Conservation (phyloP, 2,113 vertebrate genomes). For the Aptenodytes forsteri region DNA sequence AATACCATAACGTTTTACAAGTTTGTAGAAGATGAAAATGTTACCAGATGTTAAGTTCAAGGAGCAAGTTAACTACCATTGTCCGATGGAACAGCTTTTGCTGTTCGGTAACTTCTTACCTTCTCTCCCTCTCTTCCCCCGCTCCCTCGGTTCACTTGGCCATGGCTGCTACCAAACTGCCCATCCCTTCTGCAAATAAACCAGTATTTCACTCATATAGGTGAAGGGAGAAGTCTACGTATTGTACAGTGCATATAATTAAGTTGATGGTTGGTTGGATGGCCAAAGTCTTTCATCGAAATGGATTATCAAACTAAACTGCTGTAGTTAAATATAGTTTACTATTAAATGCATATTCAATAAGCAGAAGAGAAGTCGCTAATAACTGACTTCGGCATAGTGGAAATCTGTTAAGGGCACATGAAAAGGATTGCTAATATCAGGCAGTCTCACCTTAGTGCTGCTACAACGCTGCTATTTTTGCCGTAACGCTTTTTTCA, state of each 20-base stretch:
- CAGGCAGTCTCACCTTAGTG: neutral
- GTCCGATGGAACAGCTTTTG: slow-evolving; percentile 39
- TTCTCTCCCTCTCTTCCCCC: neutral
- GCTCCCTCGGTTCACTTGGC: neutral
- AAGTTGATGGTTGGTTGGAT: neutral
- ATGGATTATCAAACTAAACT: neutral
- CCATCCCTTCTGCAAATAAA: neutral
- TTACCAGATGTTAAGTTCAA: slow-evolving; percentile 76
- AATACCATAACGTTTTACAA: slow-evolving; percentile 72
- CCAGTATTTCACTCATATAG: neutral
- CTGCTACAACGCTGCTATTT: slow-evolving; percentile 43
- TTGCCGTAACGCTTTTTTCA: neutral
- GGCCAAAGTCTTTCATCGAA: neutral
- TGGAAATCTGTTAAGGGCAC: neutral
- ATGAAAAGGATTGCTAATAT: neutral
- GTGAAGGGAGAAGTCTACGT: neutral
- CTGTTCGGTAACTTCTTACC: neutral
- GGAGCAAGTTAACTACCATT: slow-evolving; percentile 58
- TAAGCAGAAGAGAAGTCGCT: neutral
- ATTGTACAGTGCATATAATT: neutral
- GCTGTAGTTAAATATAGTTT: neutral
- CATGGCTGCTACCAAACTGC: neutral
- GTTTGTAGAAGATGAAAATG: slow-evolving; percentile 77
- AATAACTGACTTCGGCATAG: neutral
- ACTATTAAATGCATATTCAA: neutral